Evolutionary conservation across 2,113 vertebrate species (phyloP).

Genomic region (Formicarius rufipectus): DNA sequence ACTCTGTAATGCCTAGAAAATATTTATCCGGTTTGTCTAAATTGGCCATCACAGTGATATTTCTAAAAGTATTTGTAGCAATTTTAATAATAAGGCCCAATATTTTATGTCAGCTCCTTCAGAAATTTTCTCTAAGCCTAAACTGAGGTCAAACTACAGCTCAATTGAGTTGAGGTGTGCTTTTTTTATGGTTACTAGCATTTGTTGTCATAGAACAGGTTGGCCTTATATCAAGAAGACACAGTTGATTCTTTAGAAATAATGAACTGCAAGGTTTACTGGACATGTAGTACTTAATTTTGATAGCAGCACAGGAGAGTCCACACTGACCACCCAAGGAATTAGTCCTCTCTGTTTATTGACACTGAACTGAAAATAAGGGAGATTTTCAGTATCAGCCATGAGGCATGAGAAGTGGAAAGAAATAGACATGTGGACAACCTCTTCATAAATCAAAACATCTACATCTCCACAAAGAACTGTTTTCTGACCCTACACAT

Average conservation of each 20-base stretch:
- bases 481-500: background rate
- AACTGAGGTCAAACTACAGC: background rate
- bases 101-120: background rate
- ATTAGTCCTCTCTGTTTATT: background rate
- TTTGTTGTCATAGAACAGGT: background rate
- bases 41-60: background rate
- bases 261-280: background rate
- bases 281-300: background rate
- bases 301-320: background rate
- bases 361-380: background rate
- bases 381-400: background rate
- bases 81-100: background rate
- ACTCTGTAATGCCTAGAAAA: background rate
- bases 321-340: background rate
- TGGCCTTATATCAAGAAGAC: background rate
- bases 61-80: background rate
- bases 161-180: background rate
- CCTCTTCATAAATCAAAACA: background rate
- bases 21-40: constrained; percentile 35
- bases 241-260: background rate
- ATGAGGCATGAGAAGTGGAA: background rate
- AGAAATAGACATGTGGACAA: background rate
- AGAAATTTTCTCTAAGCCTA: background rate
- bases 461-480: background rate
- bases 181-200: background rate